Evolutionary conservation across 1,140 invertebrate species (phyloP), one percentile per base, ranked within the genome.

Genomic region (Eupristina koningsbergeri): DNA sequence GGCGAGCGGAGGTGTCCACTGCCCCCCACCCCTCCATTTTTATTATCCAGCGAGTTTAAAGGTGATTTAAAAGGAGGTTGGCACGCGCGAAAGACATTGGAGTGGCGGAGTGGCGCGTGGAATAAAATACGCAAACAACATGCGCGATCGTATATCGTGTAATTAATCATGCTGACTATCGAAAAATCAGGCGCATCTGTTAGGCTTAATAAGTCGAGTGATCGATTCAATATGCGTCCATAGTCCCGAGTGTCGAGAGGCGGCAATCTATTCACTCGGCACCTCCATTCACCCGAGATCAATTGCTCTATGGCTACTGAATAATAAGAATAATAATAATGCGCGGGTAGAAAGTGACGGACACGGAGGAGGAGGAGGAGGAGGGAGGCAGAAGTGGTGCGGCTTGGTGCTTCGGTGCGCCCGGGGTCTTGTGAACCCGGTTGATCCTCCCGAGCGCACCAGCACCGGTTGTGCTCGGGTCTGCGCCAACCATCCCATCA

Each of bases 251-350:
- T 85, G 81, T 63, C 67, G 50, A 26, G 58, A 6, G 47, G 19
- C 76, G 61, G 84, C 47, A 67, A 67, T 79, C 77, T 61, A 79
- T 84, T 86, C 86, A 85, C 86, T 88, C 83, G 80, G 50, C 81
- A 73, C 80, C 85, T 82, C 85, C 88, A 89, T 17, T 50, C 47
- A 17, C 2, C 15, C 17, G 47, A 50, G 2, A 50, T 50, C 47
- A 50, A 50, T 50, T 50, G 47, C 13, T 17, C 8, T 17, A 50
- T 90, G 86, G 86, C 88, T 89, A 89, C 91, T 89, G 89, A 91
- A 91, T 91, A 90, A 91, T 88, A 89, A 87, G 86, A 89, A 88
- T 73, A 86, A 78, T 84, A 71, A 50, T 73, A 53, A 36, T 39
- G 22, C 3, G 26, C 19, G 26, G 9, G 26, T 5, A 58, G 7